Evolutionary conservation across 2,113 vertebrate species (phyloP), one percentile per base, ranked within the genome.

Genomic region (Saiga tatarica): DNA sequence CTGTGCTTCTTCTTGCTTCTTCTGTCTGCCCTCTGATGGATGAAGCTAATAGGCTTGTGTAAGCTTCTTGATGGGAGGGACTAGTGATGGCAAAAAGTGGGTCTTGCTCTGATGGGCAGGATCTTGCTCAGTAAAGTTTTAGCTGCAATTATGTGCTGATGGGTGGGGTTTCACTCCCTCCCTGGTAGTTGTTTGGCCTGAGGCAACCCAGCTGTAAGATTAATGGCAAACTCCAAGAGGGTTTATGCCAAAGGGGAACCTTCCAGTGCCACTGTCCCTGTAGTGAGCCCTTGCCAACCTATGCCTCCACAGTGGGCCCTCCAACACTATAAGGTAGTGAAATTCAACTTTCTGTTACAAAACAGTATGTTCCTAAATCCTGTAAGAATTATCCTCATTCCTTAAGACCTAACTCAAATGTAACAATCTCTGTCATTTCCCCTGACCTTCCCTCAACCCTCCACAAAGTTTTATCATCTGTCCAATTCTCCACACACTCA

Each of bases 311-410:
- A 76, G 6, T 0, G 1, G 36, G 21, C 36, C 21, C 21, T 42
- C 71, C 71, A 76, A 76, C 12, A 76, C 23, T 76, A 76, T 36
- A 36, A 76, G 36, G 5, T 76, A 76, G 21, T 42, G 67, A 71
- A 71, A 71, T 71, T 71, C n/a, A 71, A 71, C 19, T 52, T 47
- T 74, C 94, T 85, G 53, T 76, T 92, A 82, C 50, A 86, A 97
- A 92, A n/a, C 28, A 90, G 64, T 26, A 17, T 6, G 28, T 30
- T 91, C 67, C 76, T 36, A 88, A 88, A 95, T 79, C 16, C 14
- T 74, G 25, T 76, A 64, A 81, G 86, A 97, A 93, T 84, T 59
- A 57, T 53, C 76, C 36, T 78, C 23, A 30, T 36, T 97, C 53
- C 82, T 95, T 52, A 94, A 84, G 59, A 25, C 9, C 59, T 67